These are phyloP conservation scores for Xanthorhoe designata DNA, from an alignment of 2,888 invertebrate genomes.

Conservation along the genomic window DNA sequence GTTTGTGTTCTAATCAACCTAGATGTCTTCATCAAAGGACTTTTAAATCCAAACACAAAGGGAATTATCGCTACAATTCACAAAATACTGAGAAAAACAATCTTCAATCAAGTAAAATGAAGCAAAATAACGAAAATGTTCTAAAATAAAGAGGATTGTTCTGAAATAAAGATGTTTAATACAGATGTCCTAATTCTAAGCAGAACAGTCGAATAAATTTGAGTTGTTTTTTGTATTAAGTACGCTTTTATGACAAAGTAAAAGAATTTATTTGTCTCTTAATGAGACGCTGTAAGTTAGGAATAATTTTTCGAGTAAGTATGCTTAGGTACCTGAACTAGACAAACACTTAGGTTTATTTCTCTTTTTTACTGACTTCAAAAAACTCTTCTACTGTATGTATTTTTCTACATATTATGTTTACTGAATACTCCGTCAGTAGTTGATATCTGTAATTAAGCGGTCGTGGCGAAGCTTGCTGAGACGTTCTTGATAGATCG, in stretches of 20 bases:
- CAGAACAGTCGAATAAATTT: background rate
- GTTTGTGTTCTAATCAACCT: slow-evolving; percentile 19
- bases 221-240: background rate
- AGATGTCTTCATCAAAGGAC: slow-evolving; percentile 10
- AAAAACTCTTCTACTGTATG: no score
- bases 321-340: no score
- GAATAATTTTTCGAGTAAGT: no score
- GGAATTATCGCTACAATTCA: slow-evolving; percentile 25
- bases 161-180: background rate
- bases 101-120: slow-evolving; percentile 7
- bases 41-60: slow-evolving; percentile 8
- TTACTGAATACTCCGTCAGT: no score
- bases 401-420: no score
- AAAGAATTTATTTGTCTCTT: background rate
- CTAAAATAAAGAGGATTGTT: background rate
- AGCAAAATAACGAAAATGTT: slow-evolving; percentile 7
- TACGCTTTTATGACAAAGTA: background rate
- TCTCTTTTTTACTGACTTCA: no score
- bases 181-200: background rate
- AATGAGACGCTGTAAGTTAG: background rate
- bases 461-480: no score
- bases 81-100: slow-evolving; percentile 10
- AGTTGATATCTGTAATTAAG: no score
- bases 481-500: no score
- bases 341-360: no score